Conservation (phyloP, 2,888 invertebrate species). For the Arge pagana region DNA sequence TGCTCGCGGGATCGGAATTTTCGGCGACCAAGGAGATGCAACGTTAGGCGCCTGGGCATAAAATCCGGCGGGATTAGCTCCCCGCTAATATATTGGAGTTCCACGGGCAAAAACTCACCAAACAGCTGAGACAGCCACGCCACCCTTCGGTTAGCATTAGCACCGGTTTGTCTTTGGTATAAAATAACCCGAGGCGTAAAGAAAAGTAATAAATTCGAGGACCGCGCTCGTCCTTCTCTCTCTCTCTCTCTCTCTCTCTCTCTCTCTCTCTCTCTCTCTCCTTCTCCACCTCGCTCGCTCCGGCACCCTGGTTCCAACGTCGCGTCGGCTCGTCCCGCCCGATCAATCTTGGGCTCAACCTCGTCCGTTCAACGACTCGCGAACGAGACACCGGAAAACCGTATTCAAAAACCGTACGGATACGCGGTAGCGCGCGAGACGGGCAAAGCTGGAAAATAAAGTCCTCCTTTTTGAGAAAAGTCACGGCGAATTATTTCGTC, state of each 20-base stretch:
- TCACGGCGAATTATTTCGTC: too few species aligned
- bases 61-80: slow-evolving; percentile 54
- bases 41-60: slow-evolving; percentile 46
- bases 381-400: too few species aligned
- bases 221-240: slow-evolving; percentile 9
- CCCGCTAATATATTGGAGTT: slow-evolving; percentile 50
- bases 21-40: too few species aligned
- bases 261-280: background rate
- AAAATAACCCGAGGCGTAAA: slow-evolving; percentile 47
- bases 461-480: too few species aligned
- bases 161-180: slow-evolving; percentile 48
- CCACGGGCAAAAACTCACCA: slow-evolving; percentile 51
- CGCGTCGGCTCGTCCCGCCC: too few species aligned
- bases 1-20: slow-evolving; percentile 4
- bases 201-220: slow-evolving; percentile 49
- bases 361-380: too few species aligned
- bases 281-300: background rate
- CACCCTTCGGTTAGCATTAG: slow-evolving; percentile 9
- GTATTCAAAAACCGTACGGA: too few species aligned
- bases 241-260: background rate
- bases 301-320: background rate
- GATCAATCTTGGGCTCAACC: too few species aligned
- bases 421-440: too few species aligned
- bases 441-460: too few species aligned
- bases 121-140: slow-evolving; percentile 53